Evolutionary conservation across 2,113 vertebrate species (phyloP), one percentile per base, ranked within the genome.

Genomic region (Ellobius talpinus): DNA sequence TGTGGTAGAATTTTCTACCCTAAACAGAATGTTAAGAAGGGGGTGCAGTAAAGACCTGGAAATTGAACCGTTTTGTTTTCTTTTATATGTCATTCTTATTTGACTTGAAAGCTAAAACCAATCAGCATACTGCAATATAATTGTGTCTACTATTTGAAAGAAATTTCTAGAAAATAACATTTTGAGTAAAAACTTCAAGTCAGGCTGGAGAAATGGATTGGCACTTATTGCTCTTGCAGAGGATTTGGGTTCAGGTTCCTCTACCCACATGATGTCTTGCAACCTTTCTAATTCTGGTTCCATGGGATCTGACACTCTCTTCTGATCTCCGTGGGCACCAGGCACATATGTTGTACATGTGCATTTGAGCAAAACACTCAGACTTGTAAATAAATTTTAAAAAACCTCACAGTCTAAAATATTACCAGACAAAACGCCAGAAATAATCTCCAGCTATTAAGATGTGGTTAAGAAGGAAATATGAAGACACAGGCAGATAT

Each of bases 1-100:
- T 93, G 96, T 77, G 81, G 97, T 84, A 88, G 47, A 87, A 94
- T 88, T 97, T 98, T 94, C 97, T 97, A 95, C 65, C 97, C 95
- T 97, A 90, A 97, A 78, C 14, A 72, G 96, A 96, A 94, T 1
- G 14, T 91, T 94, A 96, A 96, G 93, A 96, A 95, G 92, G 87
- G 63, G 73, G 88, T 92, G 88, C 93, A 84, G 47, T 52, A 76
- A 96, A 95, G 87, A 86, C 96, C 97, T 94, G 97, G 90, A 97
- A 13, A 95, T 39, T 95, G 63, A 95, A 74, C n/a, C 92, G 26
- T 92, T 89, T 97, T 7, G 0, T 94, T 97, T 92, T 81, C 93
- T 91, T 91, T 92, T 77, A 63, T 55, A 26, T n/a, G 42, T 31
- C 79, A 72, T 97, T 97, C 97, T 93, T 93, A 95, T 90, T 89